Base-by-base conservation (phyloP, 2,888 invertebrate genomes). In the Dione juno region DNA sequence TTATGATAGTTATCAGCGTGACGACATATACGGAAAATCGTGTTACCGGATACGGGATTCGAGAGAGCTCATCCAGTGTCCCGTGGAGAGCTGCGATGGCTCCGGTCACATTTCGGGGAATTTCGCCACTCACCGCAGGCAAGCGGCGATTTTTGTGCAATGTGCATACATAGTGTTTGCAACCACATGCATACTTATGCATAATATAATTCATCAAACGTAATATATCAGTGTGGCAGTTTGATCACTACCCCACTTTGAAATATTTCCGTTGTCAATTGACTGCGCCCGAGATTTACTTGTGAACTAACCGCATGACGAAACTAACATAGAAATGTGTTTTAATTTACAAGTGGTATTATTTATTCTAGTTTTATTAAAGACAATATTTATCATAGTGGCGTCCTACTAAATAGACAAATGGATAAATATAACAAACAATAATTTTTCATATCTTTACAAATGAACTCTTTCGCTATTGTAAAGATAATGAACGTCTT, bases 71-170 rank as follows among this genome's bases (percentile, higher is more conserved):
- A 94, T 96, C 88, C 96, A 96, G 93, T 97, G 97, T 87, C 97
- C 97, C 76, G 96, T 96, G 80, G 93, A 94, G 85, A 94, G 94
- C 94, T 97, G 97, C 94, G 97, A 97, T 94, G 97, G 97, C 82
- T 95, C 96, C 92, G 97, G 97, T 84, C 97, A 97, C 94, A 94
- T 97, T 87, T 97, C 97, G 82, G 97, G 97, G 85, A 97, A 96
- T 95, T 97, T 97, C 95, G 95, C 97, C 81, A 96, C 97, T 80
- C 97, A 97, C 93, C 96, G 97, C 94, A 97, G 96, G 96, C 96
- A 95, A 95, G 95, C 94, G 87, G 79, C 77, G 76, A 78, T 77
- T 74, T 77, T 77, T 78, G 84, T 61, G 57, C 37, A 57, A 57
- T 57, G 57, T 77, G 81, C 75, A 78, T 75, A 77, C 82, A 85